These are phyloP conservation scores for Peribatodes rhomboidaria DNA, from an alignment of 2,888 invertebrate genomes.

Conservation along the genomic window DNA sequence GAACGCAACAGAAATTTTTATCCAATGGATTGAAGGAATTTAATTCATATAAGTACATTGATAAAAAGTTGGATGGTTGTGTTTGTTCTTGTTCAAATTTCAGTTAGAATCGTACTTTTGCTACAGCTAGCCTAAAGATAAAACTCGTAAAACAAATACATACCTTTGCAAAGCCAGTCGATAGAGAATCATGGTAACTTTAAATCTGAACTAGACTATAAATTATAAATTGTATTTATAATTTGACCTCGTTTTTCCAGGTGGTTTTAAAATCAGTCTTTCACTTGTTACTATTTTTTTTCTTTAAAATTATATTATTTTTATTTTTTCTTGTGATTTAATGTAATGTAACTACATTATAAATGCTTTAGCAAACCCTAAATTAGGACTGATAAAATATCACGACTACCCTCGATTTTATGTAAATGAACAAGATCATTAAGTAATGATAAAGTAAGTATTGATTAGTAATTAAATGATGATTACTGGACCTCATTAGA, in stretches of 20 bases:
- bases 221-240: too few relatives aligned
- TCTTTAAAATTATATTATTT: neutral
- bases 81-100: too few relatives aligned
- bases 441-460: neutral
- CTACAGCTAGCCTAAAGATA: too few relatives aligned
- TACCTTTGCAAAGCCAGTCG: neutral
- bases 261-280: neutral
- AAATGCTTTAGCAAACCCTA: too few relatives aligned
- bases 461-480: neutral
- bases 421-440: neutral
- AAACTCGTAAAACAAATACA: constrained; percentile 3
- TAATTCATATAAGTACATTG: too few relatives aligned
- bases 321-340: neutral
- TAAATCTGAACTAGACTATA: neutral
- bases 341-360: too few relatives aligned
- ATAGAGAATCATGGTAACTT: neutral
- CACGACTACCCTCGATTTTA: neutral
- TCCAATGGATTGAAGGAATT: too few relatives aligned
- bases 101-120: too few relatives aligned
- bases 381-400: neutral
- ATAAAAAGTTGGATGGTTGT: too few relatives aligned
- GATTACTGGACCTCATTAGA: neutral
- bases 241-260: too few relatives aligned
- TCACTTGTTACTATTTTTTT: neutral
- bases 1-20: too few relatives aligned